Conservation (phyloP, 2,113 vertebrate species). For the Colossoma macropomum region DNA sequence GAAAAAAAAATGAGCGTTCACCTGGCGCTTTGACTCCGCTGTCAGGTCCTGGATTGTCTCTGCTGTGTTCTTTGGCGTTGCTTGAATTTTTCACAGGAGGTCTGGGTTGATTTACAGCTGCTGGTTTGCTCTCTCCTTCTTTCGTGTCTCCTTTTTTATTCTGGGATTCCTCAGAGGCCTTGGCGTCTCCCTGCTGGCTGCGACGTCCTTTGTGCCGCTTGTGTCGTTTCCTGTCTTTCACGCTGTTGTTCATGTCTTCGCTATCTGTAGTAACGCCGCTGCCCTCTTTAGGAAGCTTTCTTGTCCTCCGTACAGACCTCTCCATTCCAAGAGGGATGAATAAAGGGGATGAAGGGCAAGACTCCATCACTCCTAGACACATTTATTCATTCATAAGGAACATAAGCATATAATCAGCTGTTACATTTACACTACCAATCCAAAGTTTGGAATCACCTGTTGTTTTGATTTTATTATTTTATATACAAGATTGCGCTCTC, state of each 20-base stretch:
- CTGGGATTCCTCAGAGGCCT: constrained; percentile 34
- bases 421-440: neutral
- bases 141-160: constrained; percentile 25
- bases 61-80: constrained; percentile 28
- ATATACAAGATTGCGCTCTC: too few species aligned
- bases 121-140: constrained; percentile 42
- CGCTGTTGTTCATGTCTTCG: constrained; percentile 57
- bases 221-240: constrained; percentile 60
- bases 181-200: constrained; percentile 49
- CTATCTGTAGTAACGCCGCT: constrained; percentile 70
- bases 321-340: constrained; percentile 73
- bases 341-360: constrained; percentile 72
- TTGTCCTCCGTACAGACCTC: constrained; percentile 53
- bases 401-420: too few species aligned
- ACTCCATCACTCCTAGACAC: constrained; percentile 59
- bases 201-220: constrained; percentile 62
- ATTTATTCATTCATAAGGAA: constrained; percentile 30
- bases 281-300: constrained; percentile 58
- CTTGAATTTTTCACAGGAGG: constrained; percentile 21
- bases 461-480: too few species aligned
- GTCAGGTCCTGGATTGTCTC: constrained; percentile 12
- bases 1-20: constrained; percentile 53
- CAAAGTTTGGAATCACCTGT: neutral
- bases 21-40: constrained; percentile 48
- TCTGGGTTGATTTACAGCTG: constrained; percentile 19